Base-by-base conservation (phyloP, 2,888 invertebrate species). In the Priapulus caudatus region DNA sequence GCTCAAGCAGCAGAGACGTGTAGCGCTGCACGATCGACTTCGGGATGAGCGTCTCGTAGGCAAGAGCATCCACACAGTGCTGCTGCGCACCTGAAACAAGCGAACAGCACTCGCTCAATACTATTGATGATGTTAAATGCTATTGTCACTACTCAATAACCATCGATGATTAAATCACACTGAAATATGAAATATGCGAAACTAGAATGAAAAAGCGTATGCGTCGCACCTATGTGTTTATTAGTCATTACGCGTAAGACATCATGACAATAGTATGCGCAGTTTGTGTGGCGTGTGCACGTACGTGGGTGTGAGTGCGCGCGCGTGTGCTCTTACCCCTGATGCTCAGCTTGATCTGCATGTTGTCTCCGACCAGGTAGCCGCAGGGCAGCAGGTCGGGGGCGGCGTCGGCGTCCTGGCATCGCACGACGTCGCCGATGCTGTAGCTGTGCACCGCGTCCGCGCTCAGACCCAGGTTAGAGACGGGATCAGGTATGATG, bases 11-110 rank as follows among this genome's bases (percentile, higher is more conserved):
- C 52, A 93, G 76, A n/a, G 83, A 82, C 47, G 89, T 81, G 65
- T 88, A 86, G 71, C 95, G 82, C 74, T 93, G 91, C 51, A 97
- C 85, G 64, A 93, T 90, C 65, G 91, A 87, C 75, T 92, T 87
- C 59, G 95, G 93, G 71, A 93, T 91, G 58, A 95, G 78, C 53
- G 92, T 92, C 72, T 95, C 92, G 68, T 95, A 92, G 4, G 91
- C 88, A 63, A 98, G 76, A 22, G 92, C 79, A 67, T 97, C 95
- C 59, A 97, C 84, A 65, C 89, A 86, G 21, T 84, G 84, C 59
- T 84, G 83, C 20, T 85, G 83, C 56, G 87, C 86, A 52, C 73
- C 74, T 70, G 54, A 16, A 59, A 49, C 20, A 43, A 70, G 23
- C 50, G n/a, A n/a, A n/a, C n/a, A n/a, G n/a, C n/a, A n/a, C n/a